Percentiles rank a stretch among this genome's conserved stretches.
Conservation (phyloP, 2,888 invertebrate genomes). For the Ophion costatus region DNA sequence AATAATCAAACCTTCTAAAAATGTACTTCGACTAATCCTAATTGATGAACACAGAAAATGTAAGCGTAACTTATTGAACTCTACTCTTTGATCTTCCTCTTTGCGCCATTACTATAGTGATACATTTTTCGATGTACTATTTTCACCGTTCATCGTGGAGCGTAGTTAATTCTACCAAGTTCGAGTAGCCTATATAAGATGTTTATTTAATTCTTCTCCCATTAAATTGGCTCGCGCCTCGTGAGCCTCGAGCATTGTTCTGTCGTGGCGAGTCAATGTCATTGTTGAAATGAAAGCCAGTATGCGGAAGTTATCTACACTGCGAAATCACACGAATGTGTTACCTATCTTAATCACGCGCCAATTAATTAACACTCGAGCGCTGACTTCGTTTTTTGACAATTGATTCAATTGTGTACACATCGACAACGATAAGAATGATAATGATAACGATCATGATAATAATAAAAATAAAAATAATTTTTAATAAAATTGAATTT, state of each 20-base stretch:
- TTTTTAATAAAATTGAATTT: too few species aligned
- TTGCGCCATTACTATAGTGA: too few species aligned
- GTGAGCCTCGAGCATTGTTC: not conserved
- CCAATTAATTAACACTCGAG: constrained; percentile 10
- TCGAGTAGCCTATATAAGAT: not conserved
- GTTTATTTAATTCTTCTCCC: not conserved
- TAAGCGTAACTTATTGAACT: too few species aligned
- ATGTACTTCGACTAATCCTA: not conserved
- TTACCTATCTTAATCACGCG: not conserved
- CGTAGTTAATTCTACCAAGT: not conserved
- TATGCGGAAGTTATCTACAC: not conserved
- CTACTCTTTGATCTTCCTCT: too few species aligned
- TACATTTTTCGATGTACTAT: too few species aligned
- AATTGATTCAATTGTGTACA: not conserved
- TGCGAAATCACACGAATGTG: not conserved
- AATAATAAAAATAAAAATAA: constrained; percentile 13
- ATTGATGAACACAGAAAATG: not conserved
- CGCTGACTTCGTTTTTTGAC: not conserved
- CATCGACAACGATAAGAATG: not conserved
- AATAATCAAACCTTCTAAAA: not conserved
- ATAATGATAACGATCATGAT: not conserved
- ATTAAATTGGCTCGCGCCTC: not conserved
- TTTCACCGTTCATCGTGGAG: too few species aligned
- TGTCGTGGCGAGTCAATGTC: not conserved
- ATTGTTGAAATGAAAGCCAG: not conserved